These are phyloP conservation scores for Speoplatyrhinus poulsoni DNA, from an alignment of 2,113 vertebrate species.

Conservation along the genomic window DNA sequence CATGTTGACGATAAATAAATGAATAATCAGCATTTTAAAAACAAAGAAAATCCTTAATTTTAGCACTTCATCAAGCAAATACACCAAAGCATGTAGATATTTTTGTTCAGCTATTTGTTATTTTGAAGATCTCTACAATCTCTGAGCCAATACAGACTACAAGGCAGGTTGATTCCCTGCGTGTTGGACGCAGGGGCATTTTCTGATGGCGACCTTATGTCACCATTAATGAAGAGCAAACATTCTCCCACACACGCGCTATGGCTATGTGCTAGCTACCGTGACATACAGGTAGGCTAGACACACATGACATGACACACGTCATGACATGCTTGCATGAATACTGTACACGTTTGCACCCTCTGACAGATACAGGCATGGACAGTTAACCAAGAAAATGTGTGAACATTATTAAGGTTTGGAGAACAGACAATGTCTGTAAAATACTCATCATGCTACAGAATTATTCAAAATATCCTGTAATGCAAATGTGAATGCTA, in stretches of 20 bases:
- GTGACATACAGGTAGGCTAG: not conserved
- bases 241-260: not conserved
- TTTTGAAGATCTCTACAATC: not conserved
- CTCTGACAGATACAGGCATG: too few relatives aligned
- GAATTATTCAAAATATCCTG: too few relatives aligned
- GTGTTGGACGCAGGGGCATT: slow-evolving; percentile 8
- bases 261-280: not conserved
- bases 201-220: slow-evolving; percentile 42
- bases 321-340: too few relatives aligned
- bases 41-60: too few relatives aligned
- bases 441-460: too few relatives aligned
- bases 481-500: too few relatives aligned
- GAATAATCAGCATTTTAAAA: too few relatives aligned
- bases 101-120: not conserved
- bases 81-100: too few relatives aligned
- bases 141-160: slow-evolving; percentile 1
- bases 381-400: slow-evolving; percentile 12
- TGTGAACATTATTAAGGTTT: slow-evolving; percentile 45
- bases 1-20: not conserved
- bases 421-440: slow-evolving; percentile 20
- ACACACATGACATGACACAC: not conserved
- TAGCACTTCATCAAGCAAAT: too few relatives aligned
- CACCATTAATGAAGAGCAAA: slow-evolving; percentile 58
- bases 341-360: too few relatives aligned
- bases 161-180: slow-evolving; percentile 24